Percentiles rank a stretch among this genome's conserved stretches.
phyloP scores from a whole-genome alignment of 2,113 vertebrate species.

The Phaethornis superciliosus region DNA sequence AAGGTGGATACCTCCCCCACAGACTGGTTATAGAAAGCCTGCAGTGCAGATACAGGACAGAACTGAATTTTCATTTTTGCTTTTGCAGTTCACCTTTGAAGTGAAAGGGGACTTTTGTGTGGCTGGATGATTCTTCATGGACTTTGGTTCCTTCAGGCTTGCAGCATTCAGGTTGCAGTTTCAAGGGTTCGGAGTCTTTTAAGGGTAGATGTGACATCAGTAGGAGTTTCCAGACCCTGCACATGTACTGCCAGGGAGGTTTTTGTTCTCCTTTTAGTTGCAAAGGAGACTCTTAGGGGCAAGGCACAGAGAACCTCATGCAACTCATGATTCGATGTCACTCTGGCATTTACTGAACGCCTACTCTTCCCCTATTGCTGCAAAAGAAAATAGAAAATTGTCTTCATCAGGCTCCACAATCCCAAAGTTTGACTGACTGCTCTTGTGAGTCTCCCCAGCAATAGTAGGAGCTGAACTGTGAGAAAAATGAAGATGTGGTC shows the following conservation, averaged over 20 bases:
- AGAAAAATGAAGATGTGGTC: rapidly evolving
- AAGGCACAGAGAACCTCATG: constrained; percentile 20
- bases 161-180: constrained; percentile 61
- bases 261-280: constrained; percentile 77
- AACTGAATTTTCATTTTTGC: constrained; percentile 64
- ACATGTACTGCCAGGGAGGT: constrained; percentile 33
- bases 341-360: constrained; percentile 64
- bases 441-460: not conserved
- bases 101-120: constrained; percentile 58
- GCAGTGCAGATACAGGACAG: not conserved
- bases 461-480: not conserved
- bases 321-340: constrained; percentile 50
- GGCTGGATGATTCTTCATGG: constrained; percentile 52
- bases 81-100: constrained; percentile 62
- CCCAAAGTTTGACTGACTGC: not conserved
- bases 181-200: constrained; percentile 52
- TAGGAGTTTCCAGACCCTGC: constrained; percentile 69
- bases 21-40: not conserved
- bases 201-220: constrained; percentile 56
- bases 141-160: constrained; percentile 49
- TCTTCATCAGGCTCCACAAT: not conserved
- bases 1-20: not conserved
- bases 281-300: constrained; percentile 24
- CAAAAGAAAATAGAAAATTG: constrained; percentile 29
- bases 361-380: constrained; percentile 43